Evolutionary conservation across 2,797 vertebrate genomes (phyloP).

Genomic region (Cyprinodon diabolis): DNA sequence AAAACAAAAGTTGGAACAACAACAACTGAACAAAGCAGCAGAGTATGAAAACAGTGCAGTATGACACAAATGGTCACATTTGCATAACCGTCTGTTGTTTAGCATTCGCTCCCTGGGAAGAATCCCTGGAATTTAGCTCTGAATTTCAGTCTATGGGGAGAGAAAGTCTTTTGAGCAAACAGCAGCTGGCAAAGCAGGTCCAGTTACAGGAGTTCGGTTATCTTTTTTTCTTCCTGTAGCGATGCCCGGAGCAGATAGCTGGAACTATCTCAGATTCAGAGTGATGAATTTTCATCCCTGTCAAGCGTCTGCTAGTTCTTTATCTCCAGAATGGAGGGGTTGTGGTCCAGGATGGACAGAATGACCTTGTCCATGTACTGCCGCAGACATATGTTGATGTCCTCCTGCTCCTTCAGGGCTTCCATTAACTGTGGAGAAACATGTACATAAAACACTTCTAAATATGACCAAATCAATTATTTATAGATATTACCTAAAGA

Average conservation of each 20-base stretch:
- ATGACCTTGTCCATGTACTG: conserved; percentile 99
- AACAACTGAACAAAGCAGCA: conserved; percentile 48
- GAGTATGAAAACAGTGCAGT: conserved; percentile 30
- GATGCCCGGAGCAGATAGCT: conserved; percentile 39
- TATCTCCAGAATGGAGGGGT: conserved; percentile 97
- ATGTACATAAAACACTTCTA: background rate
- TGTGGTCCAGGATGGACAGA: conserved; percentile 95
- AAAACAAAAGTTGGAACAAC: conserved; percentile 24
- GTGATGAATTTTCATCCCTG: conserved; percentile 43
- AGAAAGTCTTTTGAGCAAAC: conserved; percentile 44
- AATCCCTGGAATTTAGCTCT: conserved; percentile 41
- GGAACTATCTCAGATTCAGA: conserved; percentile 40
- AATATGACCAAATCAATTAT: background rate
- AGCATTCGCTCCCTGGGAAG: conserved; percentile 25
- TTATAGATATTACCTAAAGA: background rate
- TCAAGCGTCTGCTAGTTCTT: conserved; percentile 83
- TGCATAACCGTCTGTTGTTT: conserved; percentile 40
- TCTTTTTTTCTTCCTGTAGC: conserved; percentile 25
- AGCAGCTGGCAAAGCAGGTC: conserved; percentile 62
- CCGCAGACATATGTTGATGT: conserved; percentile 92
- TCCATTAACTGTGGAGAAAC: conserved; percentile 89
- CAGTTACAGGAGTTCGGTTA: conserved; percentile 26
- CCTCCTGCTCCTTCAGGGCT: conserved; percentile 96
- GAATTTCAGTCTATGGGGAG: conserved; percentile 15
- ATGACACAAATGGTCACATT: conserved; percentile 40